A percentile compares a stretch with the other conserved stretches of the same genome.
These are phyloP conservation scores for Rotaria magnacalcarata DNA, from an alignment of 2,888 invertebrate species.

Conservation along the genomic window DNA sequence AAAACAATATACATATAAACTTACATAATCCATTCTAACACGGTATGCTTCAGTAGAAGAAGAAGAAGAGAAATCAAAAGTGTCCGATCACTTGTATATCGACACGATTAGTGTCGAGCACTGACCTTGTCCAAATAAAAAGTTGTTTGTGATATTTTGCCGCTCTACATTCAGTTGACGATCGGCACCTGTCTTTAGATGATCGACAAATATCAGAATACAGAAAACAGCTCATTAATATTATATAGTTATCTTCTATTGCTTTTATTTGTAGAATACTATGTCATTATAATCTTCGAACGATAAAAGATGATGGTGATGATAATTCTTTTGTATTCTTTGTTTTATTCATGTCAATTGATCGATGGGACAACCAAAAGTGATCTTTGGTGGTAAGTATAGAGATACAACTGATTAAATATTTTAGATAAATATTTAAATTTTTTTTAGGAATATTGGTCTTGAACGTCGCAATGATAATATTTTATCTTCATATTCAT, in stretches of 20 bases:
- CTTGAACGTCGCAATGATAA: neutral
- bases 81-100: neutral
- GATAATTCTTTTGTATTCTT: neutral
- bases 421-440: no score
- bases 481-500: neutral
- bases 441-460: constrained; percentile 30
- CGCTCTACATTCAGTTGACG: neutral
- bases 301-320: neutral
- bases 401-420: neutral
- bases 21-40: constrained; percentile 12
- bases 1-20: neutral
- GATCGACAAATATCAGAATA: neutral
- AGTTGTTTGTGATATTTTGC: neutral
- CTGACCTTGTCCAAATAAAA: neutral
- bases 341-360: neutral
- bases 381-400: neutral
- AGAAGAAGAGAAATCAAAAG: neutral
- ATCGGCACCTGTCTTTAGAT: neutral
- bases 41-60: neutral
- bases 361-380: neutral
- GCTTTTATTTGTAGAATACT: neutral
- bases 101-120: neutral
- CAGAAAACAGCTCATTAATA: neutral
- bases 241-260: neutral
- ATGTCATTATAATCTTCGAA: neutral